Percentiles rank a stretch among this genome's conserved stretches.
These are phyloP conservation scores for Tenualosa thibaudeaui DNA, from an alignment of 2,797 vertebrate genomes.

Conservation along the genomic window DNA sequence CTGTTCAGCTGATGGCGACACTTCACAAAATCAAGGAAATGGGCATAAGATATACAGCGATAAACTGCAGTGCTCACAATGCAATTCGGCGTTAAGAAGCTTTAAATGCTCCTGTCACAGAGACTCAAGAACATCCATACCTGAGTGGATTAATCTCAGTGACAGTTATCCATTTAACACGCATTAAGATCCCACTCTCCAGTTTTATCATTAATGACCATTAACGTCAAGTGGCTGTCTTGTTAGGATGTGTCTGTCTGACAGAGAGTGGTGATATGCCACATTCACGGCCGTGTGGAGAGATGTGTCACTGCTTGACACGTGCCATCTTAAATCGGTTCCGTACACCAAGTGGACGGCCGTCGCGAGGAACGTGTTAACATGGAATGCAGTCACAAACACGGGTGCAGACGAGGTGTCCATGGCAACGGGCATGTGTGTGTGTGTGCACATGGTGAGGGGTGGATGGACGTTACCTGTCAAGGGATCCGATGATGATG, in stretches of 20 bases:
- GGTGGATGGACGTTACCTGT: not conserved
- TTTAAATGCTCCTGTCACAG: not conserved
- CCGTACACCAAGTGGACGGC: not conserved
- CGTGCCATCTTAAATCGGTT: not conserved
- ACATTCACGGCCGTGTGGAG: not conserved
- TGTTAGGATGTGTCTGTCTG: not conserved
- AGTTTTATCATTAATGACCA: not conserved
- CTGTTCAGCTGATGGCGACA: not conserved
- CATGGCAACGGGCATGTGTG: not conserved
- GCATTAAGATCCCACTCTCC: not conserved
- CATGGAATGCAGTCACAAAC: not conserved
- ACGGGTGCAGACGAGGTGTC: not conserved
- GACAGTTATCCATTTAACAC: not conserved
- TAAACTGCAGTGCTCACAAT: not conserved
- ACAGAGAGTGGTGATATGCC: not conserved
- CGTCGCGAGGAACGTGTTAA: not conserved
- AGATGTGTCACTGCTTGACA: not conserved
- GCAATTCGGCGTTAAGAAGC: not conserved
- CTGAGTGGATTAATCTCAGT: not conserved
- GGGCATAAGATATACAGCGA: not conserved
- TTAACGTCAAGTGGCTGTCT: not conserved
- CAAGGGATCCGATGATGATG: not conserved
- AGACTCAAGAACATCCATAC: not conserved
- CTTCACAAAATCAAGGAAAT: not conserved
- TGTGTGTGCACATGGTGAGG: not conserved